Conservation (phyloP, 2,113 vertebrate genomes). For the Dasyprocta punctata region DNA sequence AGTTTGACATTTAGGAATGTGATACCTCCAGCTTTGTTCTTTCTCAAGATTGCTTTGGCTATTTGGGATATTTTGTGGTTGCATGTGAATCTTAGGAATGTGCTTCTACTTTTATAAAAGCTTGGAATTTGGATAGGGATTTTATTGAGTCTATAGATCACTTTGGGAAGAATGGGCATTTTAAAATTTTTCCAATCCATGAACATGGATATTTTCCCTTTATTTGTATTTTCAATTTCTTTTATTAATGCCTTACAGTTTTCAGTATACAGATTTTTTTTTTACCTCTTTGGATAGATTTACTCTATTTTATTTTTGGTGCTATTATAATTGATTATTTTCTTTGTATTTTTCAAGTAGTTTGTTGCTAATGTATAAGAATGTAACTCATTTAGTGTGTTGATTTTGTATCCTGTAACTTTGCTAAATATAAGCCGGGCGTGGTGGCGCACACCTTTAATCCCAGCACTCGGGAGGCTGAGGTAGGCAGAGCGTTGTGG, state of each 20-base stretch:
- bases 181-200: not conserved
- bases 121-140: not conserved
- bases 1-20: not conserved
- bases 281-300: not conserved
- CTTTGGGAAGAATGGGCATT: not conserved
- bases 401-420: not conserved
- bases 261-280: not conserved
- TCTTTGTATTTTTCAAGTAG: not conserved
- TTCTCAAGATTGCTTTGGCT: not conserved
- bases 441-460: too few relatives aligned
- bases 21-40: not conserved
- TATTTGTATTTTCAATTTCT: not conserved
- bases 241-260: not conserved
- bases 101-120: not conserved
- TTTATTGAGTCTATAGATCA: not conserved
- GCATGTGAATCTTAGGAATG: not conserved
- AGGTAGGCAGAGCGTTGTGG: too few relatives aligned
- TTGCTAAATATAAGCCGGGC: too few relatives aligned
- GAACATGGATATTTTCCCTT: not conserved
- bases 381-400: not conserved
- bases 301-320: not conserved
- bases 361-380: not conserved
- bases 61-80: not conserved
- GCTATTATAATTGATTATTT: not conserved
- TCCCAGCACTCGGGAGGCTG: too few relatives aligned